These are phyloP conservation scores for Lates calcarifer DNA, from an alignment of 2,113 vertebrate species.

Conservation along the genomic window DNA sequence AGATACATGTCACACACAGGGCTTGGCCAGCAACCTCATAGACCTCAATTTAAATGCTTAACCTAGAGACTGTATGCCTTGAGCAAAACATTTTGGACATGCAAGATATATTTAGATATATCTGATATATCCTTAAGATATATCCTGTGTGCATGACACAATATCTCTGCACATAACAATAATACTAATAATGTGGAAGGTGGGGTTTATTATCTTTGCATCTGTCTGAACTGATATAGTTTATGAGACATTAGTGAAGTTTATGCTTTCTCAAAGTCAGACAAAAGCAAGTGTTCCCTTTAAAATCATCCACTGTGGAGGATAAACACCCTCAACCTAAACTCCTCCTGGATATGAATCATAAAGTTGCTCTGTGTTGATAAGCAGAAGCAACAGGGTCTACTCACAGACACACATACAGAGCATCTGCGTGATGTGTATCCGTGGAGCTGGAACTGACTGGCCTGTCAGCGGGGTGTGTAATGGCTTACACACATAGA, in stretches of 20 bases:
- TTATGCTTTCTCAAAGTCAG: neutral
- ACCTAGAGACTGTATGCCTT: too few species aligned
- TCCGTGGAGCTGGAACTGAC: constrained; percentile 57
- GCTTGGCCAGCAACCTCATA: neutral
- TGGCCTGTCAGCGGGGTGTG: constrained; percentile 63
- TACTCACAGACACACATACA: constrained; percentile 35
- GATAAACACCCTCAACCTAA: neutral
- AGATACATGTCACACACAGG: too few species aligned
- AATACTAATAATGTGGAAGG: neutral
- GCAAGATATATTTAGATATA: neutral
- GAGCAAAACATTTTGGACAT: neutral
- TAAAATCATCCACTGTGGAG: neutral
- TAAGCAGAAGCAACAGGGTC: constrained; percentile 57
- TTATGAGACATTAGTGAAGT: neutral
- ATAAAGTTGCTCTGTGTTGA: constrained; percentile 44
- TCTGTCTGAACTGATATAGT: neutral
- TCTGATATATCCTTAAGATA: too few species aligned
- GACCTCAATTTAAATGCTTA: neutral
- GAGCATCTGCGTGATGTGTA: constrained; percentile 55
- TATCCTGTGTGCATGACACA: neutral
- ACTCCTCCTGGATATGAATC: constrained; percentile 38
- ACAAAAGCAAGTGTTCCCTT: neutral
- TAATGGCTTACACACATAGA: constrained; percentile 59
- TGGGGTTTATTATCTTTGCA: neutral
- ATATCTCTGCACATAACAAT: neutral